These are phyloP conservation scores for Spinibarbus caldwelli DNA, from an alignment of 2,797 vertebrate species.

Conservation along the genomic window DNA sequence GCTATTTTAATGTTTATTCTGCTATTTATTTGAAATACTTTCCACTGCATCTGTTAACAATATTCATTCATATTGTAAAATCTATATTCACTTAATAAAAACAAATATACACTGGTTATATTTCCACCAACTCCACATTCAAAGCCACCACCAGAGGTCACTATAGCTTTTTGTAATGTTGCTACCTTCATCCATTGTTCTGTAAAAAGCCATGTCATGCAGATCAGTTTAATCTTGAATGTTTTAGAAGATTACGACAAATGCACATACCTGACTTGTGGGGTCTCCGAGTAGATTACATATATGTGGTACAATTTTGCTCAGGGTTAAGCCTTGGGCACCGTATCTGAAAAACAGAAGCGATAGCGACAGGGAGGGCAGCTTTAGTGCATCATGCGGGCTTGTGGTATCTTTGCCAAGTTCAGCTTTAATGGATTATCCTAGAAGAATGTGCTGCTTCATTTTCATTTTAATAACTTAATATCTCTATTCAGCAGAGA, in stretches of 20 bases:
- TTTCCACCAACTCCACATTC: not conserved
- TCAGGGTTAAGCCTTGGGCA: slow-evolving; percentile 95
- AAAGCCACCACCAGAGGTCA: slow-evolving; percentile 50
- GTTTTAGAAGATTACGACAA: not conserved
- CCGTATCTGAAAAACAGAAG: slow-evolving; percentile 82
- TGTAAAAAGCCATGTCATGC: slow-evolving; percentile 27
- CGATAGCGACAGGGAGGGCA: not conserved
- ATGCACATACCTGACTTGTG: slow-evolving; percentile 88
- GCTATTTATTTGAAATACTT: not conserved
- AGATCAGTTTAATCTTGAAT: not conserved
- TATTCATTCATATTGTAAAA: not conserved
- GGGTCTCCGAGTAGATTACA: slow-evolving; percentile 97
- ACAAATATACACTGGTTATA: not conserved
- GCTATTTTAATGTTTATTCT: not conserved
- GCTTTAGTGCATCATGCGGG: slow-evolving; percentile 12
- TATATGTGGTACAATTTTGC: slow-evolving; percentile 98
- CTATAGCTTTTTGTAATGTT: not conserved
- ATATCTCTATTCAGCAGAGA: not conserved
- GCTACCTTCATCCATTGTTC: not conserved
- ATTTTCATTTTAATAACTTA: not conserved
- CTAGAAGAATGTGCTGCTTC: not conserved
- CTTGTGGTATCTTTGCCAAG: slow-evolving; percentile 18
- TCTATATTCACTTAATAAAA: not conserved
- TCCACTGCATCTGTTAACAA: not conserved
- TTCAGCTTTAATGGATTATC: not conserved